These are phyloP conservation scores for Cyclophora albipunctata DNA, from an alignment of 2,888 invertebrate genomes.

Conservation along the genomic window DNA sequence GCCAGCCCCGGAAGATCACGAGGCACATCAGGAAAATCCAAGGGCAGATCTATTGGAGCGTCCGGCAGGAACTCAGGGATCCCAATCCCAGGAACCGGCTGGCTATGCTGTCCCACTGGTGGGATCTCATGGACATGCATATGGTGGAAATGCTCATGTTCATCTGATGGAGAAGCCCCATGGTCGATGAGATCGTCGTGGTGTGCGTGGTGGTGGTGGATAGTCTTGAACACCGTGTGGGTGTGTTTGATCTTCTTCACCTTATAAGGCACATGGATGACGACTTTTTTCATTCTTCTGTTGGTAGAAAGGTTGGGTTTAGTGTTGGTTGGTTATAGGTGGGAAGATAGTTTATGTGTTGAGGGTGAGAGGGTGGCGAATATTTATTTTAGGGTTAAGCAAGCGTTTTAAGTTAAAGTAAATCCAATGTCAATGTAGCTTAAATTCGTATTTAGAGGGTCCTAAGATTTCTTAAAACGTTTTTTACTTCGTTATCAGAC, in stretches of 20 bases:
- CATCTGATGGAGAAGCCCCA: constrained; percentile 41
- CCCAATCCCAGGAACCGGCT: constrained; percentile 47
- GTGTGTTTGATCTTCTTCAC: constrained; percentile 82
- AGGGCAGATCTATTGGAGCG: constrained; percentile 38
- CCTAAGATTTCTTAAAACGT: too few species aligned
- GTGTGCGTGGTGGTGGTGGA: constrained; percentile 73
- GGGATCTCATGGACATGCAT: constrained; percentile 56
- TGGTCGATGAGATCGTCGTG: constrained; percentile 45
- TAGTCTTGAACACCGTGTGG: constrained; percentile 81
- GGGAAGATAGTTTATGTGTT: too few species aligned
- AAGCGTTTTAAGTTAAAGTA: too few species aligned
- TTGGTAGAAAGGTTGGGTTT: constrained; percentile 2
- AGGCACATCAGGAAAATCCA: constrained; percentile 38
- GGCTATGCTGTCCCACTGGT: constrained; percentile 44
- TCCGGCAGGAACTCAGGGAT: constrained; percentile 66
- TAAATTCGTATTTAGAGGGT: too few species aligned
- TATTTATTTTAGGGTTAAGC: too few species aligned
- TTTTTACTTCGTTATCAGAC: too few species aligned
- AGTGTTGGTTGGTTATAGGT: too few species aligned
- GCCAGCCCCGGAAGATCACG: constrained; percentile 37
- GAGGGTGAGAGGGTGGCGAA: too few species aligned
- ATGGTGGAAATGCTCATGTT: constrained; percentile 70
- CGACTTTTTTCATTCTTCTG: constrained; percentile 78
- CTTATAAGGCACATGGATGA: constrained; percentile 80
- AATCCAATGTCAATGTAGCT: too few species aligned